Conservation (phyloP, 1,140 invertebrate genomes). For the Watersipora subatra region DNA sequence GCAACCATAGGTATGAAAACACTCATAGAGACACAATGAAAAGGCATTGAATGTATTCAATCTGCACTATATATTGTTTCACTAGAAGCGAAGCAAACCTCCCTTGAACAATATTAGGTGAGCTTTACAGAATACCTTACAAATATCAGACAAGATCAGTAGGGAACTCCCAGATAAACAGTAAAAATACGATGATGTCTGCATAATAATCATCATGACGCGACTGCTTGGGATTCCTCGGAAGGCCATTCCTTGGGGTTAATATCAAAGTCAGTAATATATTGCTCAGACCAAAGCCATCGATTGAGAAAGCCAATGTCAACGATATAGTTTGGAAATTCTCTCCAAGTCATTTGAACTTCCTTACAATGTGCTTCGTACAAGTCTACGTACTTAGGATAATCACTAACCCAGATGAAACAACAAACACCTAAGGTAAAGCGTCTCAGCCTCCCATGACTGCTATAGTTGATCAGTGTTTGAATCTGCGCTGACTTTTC, state of each 20-base stretch:
- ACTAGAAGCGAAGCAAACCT: too few species aligned
- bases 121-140: too few species aligned
- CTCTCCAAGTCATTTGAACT: slow-evolving; percentile 41
- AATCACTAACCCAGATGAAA: slow-evolving; percentile 59
- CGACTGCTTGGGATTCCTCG: too few species aligned
- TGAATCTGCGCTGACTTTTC: slow-evolving; percentile 43
- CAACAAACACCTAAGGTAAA: slow-evolving; percentile 56
- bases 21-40: too few species aligned
- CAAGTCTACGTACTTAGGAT: slow-evolving; percentile 49
- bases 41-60: too few species aligned
- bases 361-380: slow-evolving; percentile 61
- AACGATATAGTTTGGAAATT: slow-evolving; percentile 46
- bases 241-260: slow-evolving; percentile 50
- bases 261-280: slow-evolving; percentile 64
- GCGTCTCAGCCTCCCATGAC: slow-evolving; percentile 52
- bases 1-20: too few species aligned
- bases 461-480: slow-evolving; percentile 49
- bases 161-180: too few species aligned
- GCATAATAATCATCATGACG: too few species aligned
- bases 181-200: too few species aligned
- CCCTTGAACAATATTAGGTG: too few species aligned
- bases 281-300: slow-evolving; percentile 56
- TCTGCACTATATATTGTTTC: too few species aligned
- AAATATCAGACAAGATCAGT: too few species aligned
- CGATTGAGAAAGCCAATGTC: slow-evolving; percentile 63